Conservation (phyloP, 2,113 vertebrate genomes). For the human (Homo sapiens) region GRCh38 chr4:168622501-168623000, state of each 20-base stretch:
- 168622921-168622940: background rate
- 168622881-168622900: background rate
- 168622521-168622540: background rate
- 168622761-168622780: conserved; percentile 26
- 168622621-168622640: background rate
- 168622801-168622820: background rate
- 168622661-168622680: conserved; percentile 16
- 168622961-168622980: background rate
- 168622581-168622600: conserved; percentile 4
- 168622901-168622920: background rate
- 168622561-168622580: conserved; percentile 38
- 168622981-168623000: background rate
- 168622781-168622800: background rate
- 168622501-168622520: background rate
- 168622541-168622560: background rate
- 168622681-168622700: conserved; percentile 53
- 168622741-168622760: background rate
- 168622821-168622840: background rate
- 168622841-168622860: background rate
- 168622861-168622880: conserved; percentile 30
- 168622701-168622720: conserved; percentile 44
- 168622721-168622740: conserved; percentile 27
- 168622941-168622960: background rate
- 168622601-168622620: background rate
- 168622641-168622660: background rate